These are phyloP conservation scores for Silurus lanzhouensis DNA, from an alignment of 2,797 vertebrate genomes.

Conservation along the genomic window DNA sequence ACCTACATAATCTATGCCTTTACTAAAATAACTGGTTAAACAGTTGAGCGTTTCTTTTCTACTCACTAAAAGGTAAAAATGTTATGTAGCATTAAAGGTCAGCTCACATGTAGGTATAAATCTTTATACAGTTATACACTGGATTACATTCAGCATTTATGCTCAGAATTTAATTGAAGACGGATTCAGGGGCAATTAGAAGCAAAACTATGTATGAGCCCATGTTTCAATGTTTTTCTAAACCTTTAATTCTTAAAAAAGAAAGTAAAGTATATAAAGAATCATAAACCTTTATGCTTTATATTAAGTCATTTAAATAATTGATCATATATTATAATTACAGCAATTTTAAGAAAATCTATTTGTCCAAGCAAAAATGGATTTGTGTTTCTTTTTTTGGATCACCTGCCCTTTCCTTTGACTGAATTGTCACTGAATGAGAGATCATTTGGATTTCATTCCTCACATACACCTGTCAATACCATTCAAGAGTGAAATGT, in stretches of 20 bases:
- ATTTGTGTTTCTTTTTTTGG: neutral
- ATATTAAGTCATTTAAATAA: neutral
- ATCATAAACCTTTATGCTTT: neutral
- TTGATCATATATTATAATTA: neutral
- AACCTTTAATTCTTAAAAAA: too few relatives aligned
- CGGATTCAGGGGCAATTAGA: neutral
- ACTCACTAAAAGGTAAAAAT: too few relatives aligned
- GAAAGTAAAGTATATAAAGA: neutral
- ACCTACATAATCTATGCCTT: neutral
- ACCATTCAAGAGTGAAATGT: neutral
- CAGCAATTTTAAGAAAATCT: neutral
- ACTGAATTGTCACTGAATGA: neutral
- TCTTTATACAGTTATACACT: neutral
- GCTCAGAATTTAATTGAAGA: neutral
- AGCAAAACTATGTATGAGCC: neutral
- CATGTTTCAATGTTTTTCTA: neutral
- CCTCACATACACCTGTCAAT: neutral
- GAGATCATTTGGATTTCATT: neutral
- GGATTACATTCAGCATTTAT: too few relatives aligned
- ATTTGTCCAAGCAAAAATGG: neutral
- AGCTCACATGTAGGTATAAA: neutral
- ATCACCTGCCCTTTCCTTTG: neutral
- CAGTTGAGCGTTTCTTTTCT: too few relatives aligned
- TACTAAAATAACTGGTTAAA: too few relatives aligned
- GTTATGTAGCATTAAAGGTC: neutral